A percentile compares a stretch with the other conserved stretches of the same genome.
These are phyloP conservation scores for Macaria liturata DNA, from an alignment of 2,888 invertebrate genomes.

Conservation along the genomic window DNA sequence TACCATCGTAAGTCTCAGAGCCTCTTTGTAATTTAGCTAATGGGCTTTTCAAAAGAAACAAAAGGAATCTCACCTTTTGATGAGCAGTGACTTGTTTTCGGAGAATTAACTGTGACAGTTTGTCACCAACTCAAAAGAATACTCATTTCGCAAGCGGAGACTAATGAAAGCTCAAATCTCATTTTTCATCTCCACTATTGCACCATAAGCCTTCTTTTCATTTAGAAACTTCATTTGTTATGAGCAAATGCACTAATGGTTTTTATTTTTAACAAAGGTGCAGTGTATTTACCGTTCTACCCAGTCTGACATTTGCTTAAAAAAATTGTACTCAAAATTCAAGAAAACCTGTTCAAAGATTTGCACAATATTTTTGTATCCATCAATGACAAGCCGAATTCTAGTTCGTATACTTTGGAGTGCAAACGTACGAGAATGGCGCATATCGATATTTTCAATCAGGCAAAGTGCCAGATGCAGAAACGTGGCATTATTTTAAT, in stretches of 20 bases:
- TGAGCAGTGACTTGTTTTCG: not conserved
- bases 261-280: not conserved
- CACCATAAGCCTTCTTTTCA: constrained; percentile 4
- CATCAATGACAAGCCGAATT: too few species aligned
- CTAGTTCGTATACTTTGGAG: not conserved
- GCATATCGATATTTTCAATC: constrained; percentile 27
- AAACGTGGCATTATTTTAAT: constrained; percentile 16
- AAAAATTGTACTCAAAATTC: too few species aligned
- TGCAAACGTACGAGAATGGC: constrained; percentile 11
- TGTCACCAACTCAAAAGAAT: constrained; percentile 13
- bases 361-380: too few species aligned
- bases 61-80: constrained; percentile 1
- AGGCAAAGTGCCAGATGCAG: constrained; percentile 29
- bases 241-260: constrained; percentile 13
- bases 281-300: too few species aligned
- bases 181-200: constrained; percentile 20
- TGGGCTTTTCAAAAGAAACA: not conserved
- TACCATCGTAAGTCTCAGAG: not conserved
- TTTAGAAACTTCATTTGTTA: constrained; percentile 11
- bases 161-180: constrained; percentile 17
- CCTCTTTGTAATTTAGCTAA: not conserved
- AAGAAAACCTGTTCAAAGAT: too few species aligned
- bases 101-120: constrained; percentile 2
- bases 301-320: too few species aligned
- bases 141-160: constrained; percentile 16